Base-by-base conservation (phyloP, 2,113 vertebrate species). In the Gadus macrocephalus region DNA sequence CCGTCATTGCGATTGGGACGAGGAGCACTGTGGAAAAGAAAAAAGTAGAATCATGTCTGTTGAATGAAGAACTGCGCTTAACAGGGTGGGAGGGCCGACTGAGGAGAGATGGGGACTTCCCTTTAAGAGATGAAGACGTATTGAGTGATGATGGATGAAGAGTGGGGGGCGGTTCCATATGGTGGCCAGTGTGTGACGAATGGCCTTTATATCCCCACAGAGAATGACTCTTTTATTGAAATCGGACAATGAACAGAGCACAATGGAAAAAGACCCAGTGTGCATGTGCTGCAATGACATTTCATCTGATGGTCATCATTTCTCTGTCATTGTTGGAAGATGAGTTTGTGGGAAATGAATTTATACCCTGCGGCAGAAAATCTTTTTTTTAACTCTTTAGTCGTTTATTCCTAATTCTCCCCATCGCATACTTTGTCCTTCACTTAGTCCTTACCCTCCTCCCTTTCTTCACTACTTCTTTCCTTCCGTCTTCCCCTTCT, bases 141-240 rank as follows among this genome's bases (percentile, higher is more conserved):
- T 77, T 80, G 80, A 80, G 79, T 83, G 79, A 85, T 63, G 71
- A 70, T 64, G 42, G 42, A 9, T 14, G 42, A 14, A 14, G 55
- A 79, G 71, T 79, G 79, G 77, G 65, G 68, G 56, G 70, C 62
- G 58, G 74, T 77, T 72, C 78, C 65, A 67, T 28, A 65, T 58
- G n/a, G 69, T 66, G 42, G 42, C 74, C 70, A 60, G 22, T 76
- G 66, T 71, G 67, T 69, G 71, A 76, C 68, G 72, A 78, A 74
- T 82, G 78, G 71, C 55, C 72, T 67, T 71, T 73, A 53, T 67
- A 75, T 77, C 65, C 67, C 53, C 35, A 63, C 2, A 7, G 55
- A 78, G 68, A 81, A 78, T 71, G 70, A 60, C 15, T 71, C 31
- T 59, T 70, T 78, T 81, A 38, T 77, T 66, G 53, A 25, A 69